Base-by-base conservation (phyloP, 2,888 invertebrate genomes). In the Synanthedon myopaeformis region DNA sequence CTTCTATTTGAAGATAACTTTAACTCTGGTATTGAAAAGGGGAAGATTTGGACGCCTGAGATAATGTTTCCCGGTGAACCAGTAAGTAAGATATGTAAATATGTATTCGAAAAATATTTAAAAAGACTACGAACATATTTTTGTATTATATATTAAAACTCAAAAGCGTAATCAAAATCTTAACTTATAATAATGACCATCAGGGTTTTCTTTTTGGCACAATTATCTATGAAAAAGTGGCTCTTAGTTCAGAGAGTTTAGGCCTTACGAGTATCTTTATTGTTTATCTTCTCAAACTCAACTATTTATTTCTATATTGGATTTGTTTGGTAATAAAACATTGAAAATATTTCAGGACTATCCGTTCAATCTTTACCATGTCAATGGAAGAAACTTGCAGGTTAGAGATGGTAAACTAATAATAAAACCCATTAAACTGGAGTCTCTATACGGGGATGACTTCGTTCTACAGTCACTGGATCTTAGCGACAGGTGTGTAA, bases 1-100 rank as follows among this genome's bases (percentile, higher is more conserved):
- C 67, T 92, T 41, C 76, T 94, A 41, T 93, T 93, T 56, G 81
- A 90, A 56, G 92, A 92, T 23, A 82, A 89, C 52, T 92, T 92
- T 61, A 81, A 88, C 53, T 62, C 64, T 4, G 66, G 63, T 0
- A 63, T 81, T 10, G 72, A 83, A 0, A 83, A 89, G 55, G 79
- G 82, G 0, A 80, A 80, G n/a, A 74, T 81, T 28, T 92, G 90
- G 91, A 87, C 79, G 6, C 79, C 86, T 12, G 88, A 90, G 61
- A 85, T 90, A 56, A 89, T 83, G 65, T 90, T 92, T 66, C 85
- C 90, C 12, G 88, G 85, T 1, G 85, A 85, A 57, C 93, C 93
- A 53, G 92, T 92, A 75, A 82, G 85, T 65, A 52, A 14, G 5
- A 14, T 49, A 17, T 49, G 49, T n/a, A n/a, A n/a, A n/a, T n/a